These are phyloP conservation scores for Colletes collaris DNA, from an alignment of 2,888 invertebrate species.

Conservation along the genomic window DNA sequence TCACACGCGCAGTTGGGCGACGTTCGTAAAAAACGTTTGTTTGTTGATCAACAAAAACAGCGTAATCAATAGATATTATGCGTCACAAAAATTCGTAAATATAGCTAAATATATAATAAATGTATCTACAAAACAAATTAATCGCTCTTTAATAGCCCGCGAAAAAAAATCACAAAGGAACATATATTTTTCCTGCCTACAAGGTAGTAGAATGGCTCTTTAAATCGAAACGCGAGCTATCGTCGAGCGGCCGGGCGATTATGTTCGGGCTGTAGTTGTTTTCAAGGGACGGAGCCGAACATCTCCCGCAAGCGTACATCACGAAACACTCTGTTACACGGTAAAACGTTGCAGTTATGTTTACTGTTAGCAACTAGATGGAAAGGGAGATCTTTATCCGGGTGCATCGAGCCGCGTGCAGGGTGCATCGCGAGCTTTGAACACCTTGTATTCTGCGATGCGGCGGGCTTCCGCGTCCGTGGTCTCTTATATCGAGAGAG, in stretches of 20 bases:
- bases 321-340: conserved; percentile 34
- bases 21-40: too few relatives aligned
- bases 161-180: too few relatives aligned
- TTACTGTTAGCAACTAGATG: conserved; percentile 30
- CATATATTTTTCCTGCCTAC: too few relatives aligned
- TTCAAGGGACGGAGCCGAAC: background rate
- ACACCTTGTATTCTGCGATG: conserved; percentile 38
- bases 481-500: conserved; percentile 24
- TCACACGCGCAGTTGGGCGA: too few relatives aligned
- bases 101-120: too few relatives aligned
- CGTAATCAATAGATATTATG: too few relatives aligned
- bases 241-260: background rate
- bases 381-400: conserved; percentile 51
- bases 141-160: too few relatives aligned
- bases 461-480: conserved; percentile 40
- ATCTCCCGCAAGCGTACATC: conserved; percentile 7
- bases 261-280: background rate
- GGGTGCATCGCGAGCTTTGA: conserved; percentile 35
- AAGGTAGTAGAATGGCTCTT: too few relatives aligned
- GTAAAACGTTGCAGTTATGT: conserved; percentile 24
- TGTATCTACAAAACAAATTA: too few relatives aligned
- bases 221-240: too few relatives aligned
- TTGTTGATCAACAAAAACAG: too few relatives aligned
- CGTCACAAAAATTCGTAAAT: too few relatives aligned
- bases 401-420: conserved; percentile 35